These are phyloP conservation scores for Sebastes fasciatus DNA, from an alignment of 2,113 vertebrate genomes.

Conservation along the genomic window DNA sequence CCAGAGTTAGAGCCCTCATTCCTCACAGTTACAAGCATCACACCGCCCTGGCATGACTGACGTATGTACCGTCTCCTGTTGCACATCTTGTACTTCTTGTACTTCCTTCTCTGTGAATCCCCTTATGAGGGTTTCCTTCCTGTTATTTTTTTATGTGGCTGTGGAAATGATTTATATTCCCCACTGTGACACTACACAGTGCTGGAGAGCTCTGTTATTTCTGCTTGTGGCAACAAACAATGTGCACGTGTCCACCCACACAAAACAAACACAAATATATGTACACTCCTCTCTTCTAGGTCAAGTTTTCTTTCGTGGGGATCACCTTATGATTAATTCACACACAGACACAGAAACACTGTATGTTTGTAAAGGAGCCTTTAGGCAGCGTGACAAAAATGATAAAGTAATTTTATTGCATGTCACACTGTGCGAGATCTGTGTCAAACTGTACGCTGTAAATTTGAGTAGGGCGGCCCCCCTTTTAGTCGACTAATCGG, in stretches of 20 bases:
- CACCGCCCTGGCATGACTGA: neutral
- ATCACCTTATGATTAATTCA: neutral
- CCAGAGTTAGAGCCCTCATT: neutral
- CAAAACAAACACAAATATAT: neutral
- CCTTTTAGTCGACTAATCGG: no score
- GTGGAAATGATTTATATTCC: constrained; percentile 31
- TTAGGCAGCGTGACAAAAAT: neutral
- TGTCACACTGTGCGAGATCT: neutral
- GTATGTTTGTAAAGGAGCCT: neutral
- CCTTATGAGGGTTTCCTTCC: neutral
- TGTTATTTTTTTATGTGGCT: constrained; percentile 29
- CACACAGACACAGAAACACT: neutral
- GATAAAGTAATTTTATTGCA: fast-evolving
- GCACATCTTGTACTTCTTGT: neutral
- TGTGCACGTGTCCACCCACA: neutral
- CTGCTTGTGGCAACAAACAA: neutral
- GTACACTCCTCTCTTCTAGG: neutral
- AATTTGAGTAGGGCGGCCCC: neutral
- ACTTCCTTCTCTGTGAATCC: neutral
- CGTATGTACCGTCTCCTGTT: neutral
- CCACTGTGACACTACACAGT: neutral
- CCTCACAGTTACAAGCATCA: neutral
- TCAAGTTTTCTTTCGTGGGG: neutral
- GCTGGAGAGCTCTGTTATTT: neutral
- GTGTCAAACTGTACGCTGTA: neutral